Conservation (phyloP, 2,888 invertebrate species). For the Cataglyphis altisquamis region DNA sequence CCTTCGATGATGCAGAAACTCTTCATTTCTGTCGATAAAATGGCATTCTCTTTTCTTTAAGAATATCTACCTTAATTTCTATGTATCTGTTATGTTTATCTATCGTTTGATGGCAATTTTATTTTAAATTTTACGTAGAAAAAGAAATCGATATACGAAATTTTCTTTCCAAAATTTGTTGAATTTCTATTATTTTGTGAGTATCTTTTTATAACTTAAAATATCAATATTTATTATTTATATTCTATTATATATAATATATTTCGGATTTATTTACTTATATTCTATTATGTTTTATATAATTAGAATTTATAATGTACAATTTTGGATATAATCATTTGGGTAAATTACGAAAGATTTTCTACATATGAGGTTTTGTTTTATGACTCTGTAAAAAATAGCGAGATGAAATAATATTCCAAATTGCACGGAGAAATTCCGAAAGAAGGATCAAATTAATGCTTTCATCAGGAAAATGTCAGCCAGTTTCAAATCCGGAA, state of each 20-base stretch:
- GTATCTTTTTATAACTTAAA: slow-evolving; percentile 16
- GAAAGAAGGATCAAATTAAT: slow-evolving; percentile 28
- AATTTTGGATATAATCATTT: not conserved
- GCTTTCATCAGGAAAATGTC: slow-evolving; percentile 22
- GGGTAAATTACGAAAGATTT: not conserved
- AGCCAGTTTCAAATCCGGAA: slow-evolving; percentile 4
- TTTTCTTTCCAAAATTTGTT: not conserved
- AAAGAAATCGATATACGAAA: not conserved
- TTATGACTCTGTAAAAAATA: not conserved
- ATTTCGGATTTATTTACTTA: not conserved
- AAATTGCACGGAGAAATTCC: not conserved
- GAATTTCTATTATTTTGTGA: slow-evolving; percentile 26
- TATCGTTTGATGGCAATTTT: slow-evolving; percentile 5
- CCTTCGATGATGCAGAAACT: not conserved
- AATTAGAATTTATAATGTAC: not conserved
- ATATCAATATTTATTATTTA: not conserved
- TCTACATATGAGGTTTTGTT: not conserved
- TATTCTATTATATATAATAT: not conserved
- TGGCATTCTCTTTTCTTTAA: not conserved
- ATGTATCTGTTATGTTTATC: not conserved
- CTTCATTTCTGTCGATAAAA: slow-evolving; percentile 23
- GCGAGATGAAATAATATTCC: not conserved
- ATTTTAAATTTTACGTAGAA: not conserved
- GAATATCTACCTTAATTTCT: not conserved
- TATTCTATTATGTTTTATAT: not conserved